These are phyloP conservation scores for Echinometra lucunter DNA, from an alignment of 53 echinoderm and acorn worm genomes.

Conservation along the genomic window DNA sequence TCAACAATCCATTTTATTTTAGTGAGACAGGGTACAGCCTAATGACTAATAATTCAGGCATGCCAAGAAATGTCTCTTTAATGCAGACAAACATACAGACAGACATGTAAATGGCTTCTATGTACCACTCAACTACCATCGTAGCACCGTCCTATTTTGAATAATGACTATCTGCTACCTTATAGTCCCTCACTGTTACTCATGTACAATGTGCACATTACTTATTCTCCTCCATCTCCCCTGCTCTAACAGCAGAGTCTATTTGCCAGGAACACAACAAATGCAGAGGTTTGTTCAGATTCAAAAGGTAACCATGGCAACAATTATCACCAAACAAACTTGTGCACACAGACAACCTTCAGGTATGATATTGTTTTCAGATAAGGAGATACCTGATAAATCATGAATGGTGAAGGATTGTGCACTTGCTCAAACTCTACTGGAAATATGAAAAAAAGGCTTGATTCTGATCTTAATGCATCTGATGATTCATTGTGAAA, in stretches of 20 bases:
- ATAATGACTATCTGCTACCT: not conserved
- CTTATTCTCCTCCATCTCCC: not conserved
- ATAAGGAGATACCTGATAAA: not conserved
- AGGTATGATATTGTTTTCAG: not conserved
- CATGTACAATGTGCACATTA: slow-evolving; percentile 7
- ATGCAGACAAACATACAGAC: not conserved
- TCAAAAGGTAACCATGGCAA: slow-evolving; percentile 19
- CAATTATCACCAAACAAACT: not conserved
- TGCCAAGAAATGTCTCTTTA: not conserved
- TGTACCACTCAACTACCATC: not conserved
- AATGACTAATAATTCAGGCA: too few species aligned
- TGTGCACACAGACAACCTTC: not conserved
- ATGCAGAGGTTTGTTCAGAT: not conserved
- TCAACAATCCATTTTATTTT: too few species aligned
- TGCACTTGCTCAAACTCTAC: not conserved
- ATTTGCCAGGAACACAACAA: slow-evolving; percentile 6
- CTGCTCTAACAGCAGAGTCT: not conserved
- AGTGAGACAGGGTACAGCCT: too few species aligned
- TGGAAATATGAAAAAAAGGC: too few species aligned
- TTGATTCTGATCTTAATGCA: not conserved
- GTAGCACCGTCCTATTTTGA: not conserved
- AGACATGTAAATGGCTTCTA: not conserved
- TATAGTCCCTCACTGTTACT: not conserved
- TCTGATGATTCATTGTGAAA: not conserved
- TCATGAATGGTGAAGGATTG: not conserved